Percentiles rank a stretch among this genome's conserved stretches.
phyloP scores from a whole-genome alignment of 2,113 vertebrate genomes.

The Todiramphus chloris region DNA sequence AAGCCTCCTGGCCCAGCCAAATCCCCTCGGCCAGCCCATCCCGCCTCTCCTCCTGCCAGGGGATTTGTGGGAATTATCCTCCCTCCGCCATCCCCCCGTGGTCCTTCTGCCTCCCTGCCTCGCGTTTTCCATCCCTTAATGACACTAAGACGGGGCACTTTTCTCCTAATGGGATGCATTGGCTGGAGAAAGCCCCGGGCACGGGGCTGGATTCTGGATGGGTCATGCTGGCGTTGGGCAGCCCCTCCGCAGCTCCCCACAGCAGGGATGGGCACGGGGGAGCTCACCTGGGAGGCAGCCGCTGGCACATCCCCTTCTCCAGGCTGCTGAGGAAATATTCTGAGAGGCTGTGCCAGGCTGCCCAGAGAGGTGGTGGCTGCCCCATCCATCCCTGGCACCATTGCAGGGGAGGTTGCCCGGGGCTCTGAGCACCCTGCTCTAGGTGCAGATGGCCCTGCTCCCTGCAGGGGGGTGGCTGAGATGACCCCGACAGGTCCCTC shows the following conservation, averaged over 20 bases:
- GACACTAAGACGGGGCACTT: background rate
- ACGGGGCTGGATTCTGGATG: rapidly evolving
- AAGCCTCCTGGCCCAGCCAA: background rate
- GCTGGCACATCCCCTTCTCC: background rate
- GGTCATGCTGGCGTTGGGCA: background rate
- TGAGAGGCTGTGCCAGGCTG: too few species aligned
- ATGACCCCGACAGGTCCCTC: background rate
- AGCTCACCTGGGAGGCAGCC: background rate
- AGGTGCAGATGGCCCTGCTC: background rate
- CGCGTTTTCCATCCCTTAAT: background rate
- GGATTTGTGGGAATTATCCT: constrained; percentile 20
- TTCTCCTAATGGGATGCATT: rapidly evolving
- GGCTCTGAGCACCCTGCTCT: too few species aligned
- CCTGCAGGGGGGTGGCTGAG: too few species aligned
- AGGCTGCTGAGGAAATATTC: background rate
- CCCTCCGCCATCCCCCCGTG: rapidly evolving
- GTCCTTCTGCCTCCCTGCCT: background rate
- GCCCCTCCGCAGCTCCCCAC: rapidly evolving
- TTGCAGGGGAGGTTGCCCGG: background rate
- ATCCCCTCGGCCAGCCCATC: background rate
- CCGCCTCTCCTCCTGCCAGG: background rate
- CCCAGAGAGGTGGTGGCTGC: background rate
- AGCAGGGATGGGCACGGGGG: rapidly evolving
- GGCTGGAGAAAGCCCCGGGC: rapidly evolving
- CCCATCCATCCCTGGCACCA: background rate